These are phyloP conservation scores for Anabacerthia variegaticeps DNA, from an alignment of 2,797 vertebrate genomes.

Conservation along the genomic window DNA sequence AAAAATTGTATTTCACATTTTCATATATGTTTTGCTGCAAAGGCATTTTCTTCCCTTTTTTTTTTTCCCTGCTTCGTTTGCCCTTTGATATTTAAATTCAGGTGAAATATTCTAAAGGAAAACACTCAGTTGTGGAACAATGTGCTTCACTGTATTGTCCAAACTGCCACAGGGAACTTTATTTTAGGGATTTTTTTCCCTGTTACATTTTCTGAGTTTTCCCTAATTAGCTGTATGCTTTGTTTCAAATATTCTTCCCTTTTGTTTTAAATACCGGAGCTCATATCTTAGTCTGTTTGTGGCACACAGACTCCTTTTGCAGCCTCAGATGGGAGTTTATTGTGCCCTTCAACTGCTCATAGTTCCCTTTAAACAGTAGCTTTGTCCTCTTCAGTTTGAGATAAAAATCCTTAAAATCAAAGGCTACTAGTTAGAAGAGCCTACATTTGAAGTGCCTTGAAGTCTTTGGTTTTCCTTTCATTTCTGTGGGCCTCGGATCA, in stretches of 20 bases:
- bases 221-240: background rate
- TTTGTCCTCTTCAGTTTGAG: conserved; percentile 16
- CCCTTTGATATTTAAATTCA: background rate
- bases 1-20: background rate
- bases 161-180: background rate
- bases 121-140: background rate
- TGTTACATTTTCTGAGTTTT: background rate
- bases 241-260: background rate
- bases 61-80: background rate
- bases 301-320: background rate
- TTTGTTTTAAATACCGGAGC: background rate
- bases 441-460: conserved; percentile 49
- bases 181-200: background rate
- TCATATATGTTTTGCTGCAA: background rate
- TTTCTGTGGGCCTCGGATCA: conserved; percentile 20
- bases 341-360: background rate
- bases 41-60: background rate
- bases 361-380: conserved; percentile 14
- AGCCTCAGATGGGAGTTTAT: background rate
- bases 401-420: conserved; percentile 66
- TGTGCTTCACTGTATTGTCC: background rate
- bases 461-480: conserved; percentile 46
- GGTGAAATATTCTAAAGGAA: background rate
- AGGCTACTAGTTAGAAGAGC: conserved; percentile 21
- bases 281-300: background rate